These are phyloP conservation scores for Artemia sp. DNA, from an alignment of 2,888 invertebrate species.

Conservation along the genomic window DNA sequence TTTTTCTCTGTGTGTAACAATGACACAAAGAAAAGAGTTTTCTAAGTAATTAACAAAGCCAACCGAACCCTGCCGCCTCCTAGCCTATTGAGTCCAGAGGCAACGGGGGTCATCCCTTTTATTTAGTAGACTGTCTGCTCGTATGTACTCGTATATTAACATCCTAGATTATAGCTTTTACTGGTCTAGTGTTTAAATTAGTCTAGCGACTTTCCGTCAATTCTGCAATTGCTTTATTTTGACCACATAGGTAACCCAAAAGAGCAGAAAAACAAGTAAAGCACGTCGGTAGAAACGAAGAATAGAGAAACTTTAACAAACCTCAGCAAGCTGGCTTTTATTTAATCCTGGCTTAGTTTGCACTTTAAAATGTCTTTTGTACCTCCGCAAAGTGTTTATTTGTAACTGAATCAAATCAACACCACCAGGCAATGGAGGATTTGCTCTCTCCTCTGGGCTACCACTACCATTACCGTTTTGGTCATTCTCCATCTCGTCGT, in stretches of 20 bases:
- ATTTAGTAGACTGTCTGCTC: too few relatives aligned
- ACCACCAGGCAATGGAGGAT: conserved; percentile 49
- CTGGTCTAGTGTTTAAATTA: too few relatives aligned
- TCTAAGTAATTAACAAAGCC: too few relatives aligned
- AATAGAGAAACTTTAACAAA: conserved; percentile 32
- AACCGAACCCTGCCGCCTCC: too few relatives aligned
- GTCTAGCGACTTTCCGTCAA: too few relatives aligned
- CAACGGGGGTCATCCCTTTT: too few relatives aligned
- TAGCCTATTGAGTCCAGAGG: too few relatives aligned
- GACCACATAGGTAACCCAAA: not conserved
- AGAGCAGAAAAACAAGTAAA: not conserved
- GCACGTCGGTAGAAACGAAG: conserved; percentile 9
- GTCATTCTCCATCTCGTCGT: conserved; percentile 79
- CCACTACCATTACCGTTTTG: conserved; percentile 7
- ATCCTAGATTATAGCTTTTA: too few relatives aligned
- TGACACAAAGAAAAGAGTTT: too few relatives aligned
- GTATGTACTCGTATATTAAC: too few relatives aligned
- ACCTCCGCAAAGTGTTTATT: conserved; percentile 78
- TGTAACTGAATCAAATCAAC: conserved; percentile 84
- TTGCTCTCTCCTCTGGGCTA: conserved; percentile 31
- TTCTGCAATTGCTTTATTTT: not conserved
- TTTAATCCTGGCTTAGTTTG: conserved; percentile 76
- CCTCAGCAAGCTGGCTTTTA: conserved; percentile 88
- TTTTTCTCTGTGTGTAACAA: too few relatives aligned
- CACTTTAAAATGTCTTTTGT: conserved; percentile 84